These are phyloP conservation scores for Microchrysa polita DNA, from an alignment of 2,888 invertebrate genomes.

Conservation along the genomic window DNA sequence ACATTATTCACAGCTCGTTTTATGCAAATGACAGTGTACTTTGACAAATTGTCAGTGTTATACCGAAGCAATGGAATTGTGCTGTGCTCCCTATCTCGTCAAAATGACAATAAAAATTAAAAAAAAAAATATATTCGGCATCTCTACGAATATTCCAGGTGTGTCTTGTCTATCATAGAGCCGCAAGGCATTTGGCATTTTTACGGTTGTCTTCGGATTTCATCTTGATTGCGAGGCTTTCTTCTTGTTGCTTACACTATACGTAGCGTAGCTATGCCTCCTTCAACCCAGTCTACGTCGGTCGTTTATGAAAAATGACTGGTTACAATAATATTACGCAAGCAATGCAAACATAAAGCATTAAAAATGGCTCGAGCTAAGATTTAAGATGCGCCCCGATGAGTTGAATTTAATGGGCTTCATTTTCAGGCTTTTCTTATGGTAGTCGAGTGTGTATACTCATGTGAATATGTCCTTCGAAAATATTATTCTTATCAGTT, in stretches of 20 bases:
- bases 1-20: slow-evolving; percentile 28
- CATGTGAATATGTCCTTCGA: not conserved
- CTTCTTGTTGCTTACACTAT: too few relatives aligned
- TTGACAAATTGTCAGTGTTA: slow-evolving; percentile 40
- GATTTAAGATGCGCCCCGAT: slow-evolving; percentile 10
- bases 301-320: slow-evolving; percentile 26
- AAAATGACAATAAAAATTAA: slow-evolving; percentile 36
- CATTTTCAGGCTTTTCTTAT: slow-evolving; percentile 21
- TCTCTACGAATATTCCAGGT: slow-evolving; percentile 15
- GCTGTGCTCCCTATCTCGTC: slow-evolving; percentile 31
- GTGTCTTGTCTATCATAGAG: slow-evolving; percentile 25
- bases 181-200: not conserved
- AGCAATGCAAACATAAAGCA: slow-evolving; percentile 27
- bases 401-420: slow-evolving; percentile 26
- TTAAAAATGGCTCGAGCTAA: slow-evolving; percentile 22
- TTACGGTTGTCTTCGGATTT: not conserved
- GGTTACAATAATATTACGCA: slow-evolving; percentile 32
- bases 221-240: not conserved
- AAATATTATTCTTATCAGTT: not conserved
- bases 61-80: slow-evolving; percentile 26
- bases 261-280: too few relatives aligned
- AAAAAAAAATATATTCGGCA: slow-evolving; percentile 23
- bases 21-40: not conserved
- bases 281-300: not conserved
- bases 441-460: not conserved